A percentile compares a stretch with the other conserved stretches of the same genome.
phyloP scores from a whole-genome alignment of 1,140 invertebrate species.

The Sesamia nonagrioides region DNA sequence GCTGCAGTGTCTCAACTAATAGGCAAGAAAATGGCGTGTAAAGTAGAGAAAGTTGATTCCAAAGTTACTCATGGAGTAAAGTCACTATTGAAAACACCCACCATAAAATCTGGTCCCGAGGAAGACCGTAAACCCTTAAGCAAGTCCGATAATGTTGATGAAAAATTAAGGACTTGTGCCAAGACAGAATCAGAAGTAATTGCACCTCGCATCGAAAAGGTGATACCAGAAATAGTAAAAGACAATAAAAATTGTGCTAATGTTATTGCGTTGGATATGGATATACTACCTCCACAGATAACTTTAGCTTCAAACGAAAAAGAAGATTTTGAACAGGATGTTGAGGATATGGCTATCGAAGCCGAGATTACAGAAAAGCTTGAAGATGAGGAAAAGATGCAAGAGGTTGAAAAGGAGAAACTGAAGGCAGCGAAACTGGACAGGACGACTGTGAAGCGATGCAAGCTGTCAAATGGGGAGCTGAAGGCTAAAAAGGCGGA shows the following conservation, averaged over 20 bases:
- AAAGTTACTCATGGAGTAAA: conserved; percentile 77
- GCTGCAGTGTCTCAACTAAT: conserved; percentile 77
- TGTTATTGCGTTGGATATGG: conserved; percentile 11
- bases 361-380: conserved; percentile 17
- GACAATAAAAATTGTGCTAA: conserved; percentile 29
- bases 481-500: conserved; percentile 73
- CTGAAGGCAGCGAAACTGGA: conserved; percentile 37
- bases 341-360: background rate
- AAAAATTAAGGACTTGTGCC: conserved; percentile 43
- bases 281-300: conserved; percentile 22
- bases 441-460: conserved; percentile 47
- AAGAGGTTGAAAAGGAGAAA: conserved; percentile 36
- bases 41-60: conserved; percentile 79
- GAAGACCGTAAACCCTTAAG: conserved; percentile 60
- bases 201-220: background rate
- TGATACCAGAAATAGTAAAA: conserved; percentile 24
- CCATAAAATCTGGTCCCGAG: conserved; percentile 67
- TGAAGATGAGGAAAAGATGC: conserved; percentile 5
- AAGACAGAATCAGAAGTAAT: conserved; percentile 30
- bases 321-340: conserved; percentile 29
- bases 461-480: conserved; percentile 67
- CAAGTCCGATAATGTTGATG: conserved; percentile 56
- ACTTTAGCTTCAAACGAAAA: conserved; percentile 17
- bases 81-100: conserved; percentile 81
- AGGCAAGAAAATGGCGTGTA: conserved; percentile 76